Evolutionary conservation across 1,140 invertebrate genomes (phyloP), one percentile per base, ranked within the genome.

Genomic region (Callitettix versicolor): DNA sequence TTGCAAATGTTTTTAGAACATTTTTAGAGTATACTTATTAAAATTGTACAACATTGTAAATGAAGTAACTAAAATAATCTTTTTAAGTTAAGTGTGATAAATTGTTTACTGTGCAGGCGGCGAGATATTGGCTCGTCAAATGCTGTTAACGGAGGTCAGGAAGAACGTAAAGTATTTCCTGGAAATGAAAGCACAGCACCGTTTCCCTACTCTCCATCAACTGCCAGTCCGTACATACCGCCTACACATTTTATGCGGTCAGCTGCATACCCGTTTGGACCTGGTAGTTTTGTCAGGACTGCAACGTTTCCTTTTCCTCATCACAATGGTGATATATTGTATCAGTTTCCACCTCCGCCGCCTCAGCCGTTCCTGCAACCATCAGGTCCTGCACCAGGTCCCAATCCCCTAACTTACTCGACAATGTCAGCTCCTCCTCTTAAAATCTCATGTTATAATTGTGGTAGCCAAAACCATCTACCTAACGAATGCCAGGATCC

Each of bases 401-500:
- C 76, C 24, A 66, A 69, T 18, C 67, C 67, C 60, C 72, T 70
- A 65, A 71, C 71, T 62, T 74, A 68, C 15, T 69, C 49, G 65
- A 65, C 48, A 61, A 60, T 22, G 58, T 48, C 73, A 70, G 55
- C 62, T 57, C 63, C 69, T 46, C 64, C 78, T 51, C 69, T 73
- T 62, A 78, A 80, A 62, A 71, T 79, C 48, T 80, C 75, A 1
- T 82, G 80, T 63, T 82, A 80, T 61, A 82, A 82, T 60, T 82
- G 81, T 65, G 80, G 81, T 36, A 82, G 79, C 24, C 74, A 77
- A 46, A 83, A 73, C 51, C 91, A 95, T 68, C 72, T 77, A n/a
- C 87, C 87, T 1, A 70, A 76, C 56, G 89, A 92, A 34, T 95
- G 91, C 68, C 84, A 84, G 59, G 87, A 90, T 66, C 81, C 82